Evolutionary conservation across 2,113 vertebrate species (phyloP).

Genomic region (Amphiprion percula): DNA sequence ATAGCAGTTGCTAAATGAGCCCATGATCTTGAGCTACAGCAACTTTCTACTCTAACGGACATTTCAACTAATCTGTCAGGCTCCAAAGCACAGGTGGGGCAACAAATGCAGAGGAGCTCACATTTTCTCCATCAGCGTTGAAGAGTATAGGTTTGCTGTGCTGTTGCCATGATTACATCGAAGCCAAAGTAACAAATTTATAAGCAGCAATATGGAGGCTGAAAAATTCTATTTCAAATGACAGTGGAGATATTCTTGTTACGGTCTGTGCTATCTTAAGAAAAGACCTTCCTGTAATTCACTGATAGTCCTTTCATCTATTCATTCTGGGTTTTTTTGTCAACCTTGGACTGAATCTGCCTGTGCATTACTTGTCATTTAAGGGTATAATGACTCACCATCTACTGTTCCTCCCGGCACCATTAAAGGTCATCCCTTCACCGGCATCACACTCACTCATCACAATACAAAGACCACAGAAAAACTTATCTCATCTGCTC

Average conservation of each 20-base stretch:
- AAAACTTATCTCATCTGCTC: conserved; percentile 54
- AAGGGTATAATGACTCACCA: conserved; percentile 68
- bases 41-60: conserved; percentile 49
- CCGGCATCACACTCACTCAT: conserved; percentile 47
- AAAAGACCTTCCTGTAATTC: conserved; percentile 42
- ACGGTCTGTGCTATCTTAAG: conserved; percentile 24
- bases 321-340: conserved; percentile 41
- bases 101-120: not conserved
- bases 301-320: conserved; percentile 51
- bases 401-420: conserved; percentile 53
- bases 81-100: conserved; percentile 16
- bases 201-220: conserved; percentile 18
- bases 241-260: conserved; percentile 32
- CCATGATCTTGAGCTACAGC: conserved; percentile 42
- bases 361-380: conserved; percentile 66
- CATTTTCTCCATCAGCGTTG: not conserved
- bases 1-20: conserved; percentile 64
- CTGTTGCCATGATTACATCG: conserved; percentile 39
- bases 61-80: conserved; percentile 64
- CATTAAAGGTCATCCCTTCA: conserved; percentile 70
- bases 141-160: not conserved
- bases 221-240: conserved; percentile 51
- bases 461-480: conserved; percentile 64
- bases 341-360: conserved; percentile 56
- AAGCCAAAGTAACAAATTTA: conserved; percentile 26